These are phyloP conservation scores for Mareca penelope DNA, from an alignment of 2,797 vertebrate genomes.

Conservation along the genomic window DNA sequence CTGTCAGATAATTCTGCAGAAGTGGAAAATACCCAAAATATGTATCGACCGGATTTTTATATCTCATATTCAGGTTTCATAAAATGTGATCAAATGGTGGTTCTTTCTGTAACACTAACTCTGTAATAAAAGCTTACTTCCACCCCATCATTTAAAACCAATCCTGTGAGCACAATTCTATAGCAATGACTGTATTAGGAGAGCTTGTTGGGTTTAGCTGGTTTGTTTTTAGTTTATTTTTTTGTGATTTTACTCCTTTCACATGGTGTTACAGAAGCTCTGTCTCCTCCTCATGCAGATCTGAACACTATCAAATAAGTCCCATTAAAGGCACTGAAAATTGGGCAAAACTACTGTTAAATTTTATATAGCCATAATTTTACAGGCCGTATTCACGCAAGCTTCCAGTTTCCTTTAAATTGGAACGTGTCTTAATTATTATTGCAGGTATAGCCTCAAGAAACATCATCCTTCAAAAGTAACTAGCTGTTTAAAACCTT, in stretches of 20 bases:
- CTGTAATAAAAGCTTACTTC: background rate
- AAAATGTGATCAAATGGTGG: background rate
- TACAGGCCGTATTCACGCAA: conserved; percentile 23
- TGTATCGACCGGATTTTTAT: fast-evolving
- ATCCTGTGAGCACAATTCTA: background rate
- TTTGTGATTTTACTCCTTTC: background rate
- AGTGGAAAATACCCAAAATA: background rate
- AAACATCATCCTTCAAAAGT: conserved; percentile 34
- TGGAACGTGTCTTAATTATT: conserved; percentile 36
- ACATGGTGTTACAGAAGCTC: background rate
- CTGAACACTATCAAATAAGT: background rate
- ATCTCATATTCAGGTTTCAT: background rate
- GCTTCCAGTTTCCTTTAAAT: conserved; percentile 28
- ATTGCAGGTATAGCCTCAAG: conserved; percentile 17
- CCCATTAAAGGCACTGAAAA: conserved; percentile 43
- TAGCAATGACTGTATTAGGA: background rate
- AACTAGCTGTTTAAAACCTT: conserved; percentile 41
- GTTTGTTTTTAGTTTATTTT: background rate
- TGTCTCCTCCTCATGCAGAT: background rate
- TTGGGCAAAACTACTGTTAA: conserved; percentile 48
- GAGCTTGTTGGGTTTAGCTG: background rate
- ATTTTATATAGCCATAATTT: conserved; percentile 47
- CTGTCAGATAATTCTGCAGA: background rate
- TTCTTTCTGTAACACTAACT: background rate
- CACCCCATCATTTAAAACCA: background rate